Evolutionary conservation across 2,113 vertebrate species (phyloP).

Genomic region (Arothron firmamentum): DNA sequence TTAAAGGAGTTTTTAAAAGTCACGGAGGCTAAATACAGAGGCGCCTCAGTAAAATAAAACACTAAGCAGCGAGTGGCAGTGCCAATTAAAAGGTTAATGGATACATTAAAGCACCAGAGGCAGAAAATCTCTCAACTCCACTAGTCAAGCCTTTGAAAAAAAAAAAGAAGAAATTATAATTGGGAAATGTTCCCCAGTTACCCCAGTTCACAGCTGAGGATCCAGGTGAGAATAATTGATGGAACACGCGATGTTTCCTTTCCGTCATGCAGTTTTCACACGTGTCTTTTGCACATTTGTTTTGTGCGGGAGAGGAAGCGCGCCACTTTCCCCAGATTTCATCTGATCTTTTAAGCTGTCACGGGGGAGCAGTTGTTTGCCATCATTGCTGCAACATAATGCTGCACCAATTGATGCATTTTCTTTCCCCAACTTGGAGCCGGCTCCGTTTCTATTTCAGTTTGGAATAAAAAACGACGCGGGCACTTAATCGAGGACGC

Average conservation of each 20-base stretch:
- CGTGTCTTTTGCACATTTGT: conserved; percentile 10
- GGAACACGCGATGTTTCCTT: background rate
- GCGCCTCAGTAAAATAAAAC: too few species aligned
- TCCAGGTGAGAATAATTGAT: conserved; percentile 28
- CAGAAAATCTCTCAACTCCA: background rate
- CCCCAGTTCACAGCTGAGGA: background rate
- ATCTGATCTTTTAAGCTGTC: conserved; percentile 27
- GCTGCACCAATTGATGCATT: conserved; percentile 13
- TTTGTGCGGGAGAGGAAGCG: conserved; percentile 12
- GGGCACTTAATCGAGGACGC: conserved; percentile 31
- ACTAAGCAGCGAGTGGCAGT: conserved; percentile 7
- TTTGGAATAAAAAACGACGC: conserved; percentile 27
- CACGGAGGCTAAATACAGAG: too few species aligned
- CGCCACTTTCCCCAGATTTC: conserved; percentile 10
- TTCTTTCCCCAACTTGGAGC: background rate
- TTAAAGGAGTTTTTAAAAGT: too few species aligned
- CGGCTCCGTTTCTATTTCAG: conserved; percentile 12
- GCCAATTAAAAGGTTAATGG: background rate
- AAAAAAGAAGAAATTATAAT: background rate
- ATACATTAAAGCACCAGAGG: background rate
- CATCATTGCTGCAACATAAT: conserved; percentile 17
- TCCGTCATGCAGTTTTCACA: conserved; percentile 17
- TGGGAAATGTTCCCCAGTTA: conserved; percentile 1
- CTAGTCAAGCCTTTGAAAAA: background rate
- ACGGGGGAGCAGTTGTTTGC: conserved; percentile 27